These are phyloP conservation scores for Pycnonotus jocosus DNA, from an alignment of 2,113 vertebrate species.

Conservation along the genomic window DNA sequence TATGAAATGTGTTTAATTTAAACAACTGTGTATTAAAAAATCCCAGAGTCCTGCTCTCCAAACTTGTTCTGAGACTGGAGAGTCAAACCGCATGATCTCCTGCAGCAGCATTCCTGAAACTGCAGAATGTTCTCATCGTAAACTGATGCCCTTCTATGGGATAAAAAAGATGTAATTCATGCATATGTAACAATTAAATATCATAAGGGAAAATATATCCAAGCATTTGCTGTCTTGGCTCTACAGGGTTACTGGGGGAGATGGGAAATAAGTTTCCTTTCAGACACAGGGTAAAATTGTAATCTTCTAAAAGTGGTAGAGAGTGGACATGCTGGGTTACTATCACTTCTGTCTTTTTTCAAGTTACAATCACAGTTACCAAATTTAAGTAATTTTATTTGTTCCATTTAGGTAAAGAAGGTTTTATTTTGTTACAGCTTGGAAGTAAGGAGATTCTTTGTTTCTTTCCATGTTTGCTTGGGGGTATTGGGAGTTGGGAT, in stretches of 20 bases:
- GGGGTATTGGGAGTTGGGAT: neutral
- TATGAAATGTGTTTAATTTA: neutral
- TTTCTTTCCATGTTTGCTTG: neutral
- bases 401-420: neutral
- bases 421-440: neutral
- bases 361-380: neutral
- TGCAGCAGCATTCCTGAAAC: neutral
- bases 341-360: neutral
- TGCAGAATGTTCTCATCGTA: neutral
- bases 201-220: neutral
- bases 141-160: constrained; percentile 4
- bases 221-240: neutral
- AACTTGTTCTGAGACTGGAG: neutral
- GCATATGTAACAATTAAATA: neutral
- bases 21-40: neutral
- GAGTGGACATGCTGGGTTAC: neutral
- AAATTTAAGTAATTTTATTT: neutral
- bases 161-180: neutral
- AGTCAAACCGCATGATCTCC: neutral
- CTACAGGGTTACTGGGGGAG: neutral
- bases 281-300: neutral
- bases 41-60: neutral
- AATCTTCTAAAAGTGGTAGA: neutral
- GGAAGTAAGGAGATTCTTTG: neutral
- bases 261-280: neutral